Percentiles rank a stretch among this genome's conserved stretches.
These are phyloP conservation scores for Archips xylosteana DNA, from an alignment of 2,888 invertebrate species.

Conservation along the genomic window DNA sequence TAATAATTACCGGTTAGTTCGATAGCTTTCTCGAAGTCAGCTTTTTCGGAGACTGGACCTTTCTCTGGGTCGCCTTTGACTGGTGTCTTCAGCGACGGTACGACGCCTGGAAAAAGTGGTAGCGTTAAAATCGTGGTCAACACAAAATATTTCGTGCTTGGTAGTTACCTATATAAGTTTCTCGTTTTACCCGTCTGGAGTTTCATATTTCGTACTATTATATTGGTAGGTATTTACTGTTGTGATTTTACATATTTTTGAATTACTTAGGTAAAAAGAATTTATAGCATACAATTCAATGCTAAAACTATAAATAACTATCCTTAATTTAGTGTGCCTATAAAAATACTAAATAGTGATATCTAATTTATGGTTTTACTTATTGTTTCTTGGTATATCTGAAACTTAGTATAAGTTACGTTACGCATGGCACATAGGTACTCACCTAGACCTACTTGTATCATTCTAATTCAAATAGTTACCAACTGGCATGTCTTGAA, in stretches of 20 bases:
- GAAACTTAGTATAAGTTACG: neutral
- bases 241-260: too few species aligned
- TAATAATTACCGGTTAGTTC: conserved; percentile 89
- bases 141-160: neutral
- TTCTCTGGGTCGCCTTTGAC: conserved; percentile 87
- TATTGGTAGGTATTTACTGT: too few species aligned
- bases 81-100: conserved; percentile 84
- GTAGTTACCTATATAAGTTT: neutral
- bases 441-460: neutral
- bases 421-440: neutral
- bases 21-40: conserved; percentile 95
- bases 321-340: too few species aligned
- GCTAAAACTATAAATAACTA: too few species aligned
- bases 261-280: too few species aligned
- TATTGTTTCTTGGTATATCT: too few species aligned
- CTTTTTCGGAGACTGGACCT: conserved; percentile 88
- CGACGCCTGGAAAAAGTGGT: conserved; percentile 76
- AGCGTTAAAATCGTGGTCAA: neutral
- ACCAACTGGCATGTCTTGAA: conserved; percentile 21
- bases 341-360: too few species aligned
- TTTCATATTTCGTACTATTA: neutral
- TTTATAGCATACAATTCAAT: too few species aligned
- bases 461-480: neutral
- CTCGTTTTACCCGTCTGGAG: neutral
- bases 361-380: too few species aligned